phyloP scores from a whole-genome alignment of 2,113 vertebrate genomes.

The Phoenicopterus ruber region DNA sequence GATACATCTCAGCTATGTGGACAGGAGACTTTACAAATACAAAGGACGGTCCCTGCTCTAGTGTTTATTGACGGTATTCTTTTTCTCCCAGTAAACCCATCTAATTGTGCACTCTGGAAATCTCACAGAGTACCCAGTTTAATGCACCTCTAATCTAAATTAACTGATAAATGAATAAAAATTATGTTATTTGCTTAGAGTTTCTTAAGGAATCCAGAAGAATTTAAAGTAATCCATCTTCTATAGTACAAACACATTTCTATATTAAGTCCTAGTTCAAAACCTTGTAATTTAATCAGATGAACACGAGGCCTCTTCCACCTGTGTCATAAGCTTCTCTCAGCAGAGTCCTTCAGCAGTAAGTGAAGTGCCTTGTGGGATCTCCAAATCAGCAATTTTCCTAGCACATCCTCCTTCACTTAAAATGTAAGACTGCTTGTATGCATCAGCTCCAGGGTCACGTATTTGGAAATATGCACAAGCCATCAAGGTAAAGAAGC shows the following conservation, averaged over 20 bases:
- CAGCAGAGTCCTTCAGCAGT: neutral
- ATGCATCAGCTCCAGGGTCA: neutral
- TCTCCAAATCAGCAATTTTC: neutral
- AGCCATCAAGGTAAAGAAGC: neutral
- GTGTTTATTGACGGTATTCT: neutral
- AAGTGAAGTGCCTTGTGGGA: neutral
- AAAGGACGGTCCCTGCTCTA: neutral
- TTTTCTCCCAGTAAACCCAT: neutral
- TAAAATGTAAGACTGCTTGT: neutral
- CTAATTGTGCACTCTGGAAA: neutral
- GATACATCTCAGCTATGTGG: neutral
- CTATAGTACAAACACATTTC: neutral
- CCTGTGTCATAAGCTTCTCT: neutral
- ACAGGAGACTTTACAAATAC: neutral
- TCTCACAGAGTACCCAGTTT: neutral
- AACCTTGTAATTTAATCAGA: neutral
- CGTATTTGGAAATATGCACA: neutral
- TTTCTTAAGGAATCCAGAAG: neutral
- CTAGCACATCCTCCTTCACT: neutral
- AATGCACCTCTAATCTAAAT: neutral
- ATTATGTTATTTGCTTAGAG: neutral
- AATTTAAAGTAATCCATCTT: neutral
- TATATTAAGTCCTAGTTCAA: neutral
- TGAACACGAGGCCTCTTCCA: neutral
- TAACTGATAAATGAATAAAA: neutral